These are phyloP conservation scores for Porites cylindrica DNA, from an alignment of 92 coral and sea anemone genomes.

Conservation along the genomic window DNA sequence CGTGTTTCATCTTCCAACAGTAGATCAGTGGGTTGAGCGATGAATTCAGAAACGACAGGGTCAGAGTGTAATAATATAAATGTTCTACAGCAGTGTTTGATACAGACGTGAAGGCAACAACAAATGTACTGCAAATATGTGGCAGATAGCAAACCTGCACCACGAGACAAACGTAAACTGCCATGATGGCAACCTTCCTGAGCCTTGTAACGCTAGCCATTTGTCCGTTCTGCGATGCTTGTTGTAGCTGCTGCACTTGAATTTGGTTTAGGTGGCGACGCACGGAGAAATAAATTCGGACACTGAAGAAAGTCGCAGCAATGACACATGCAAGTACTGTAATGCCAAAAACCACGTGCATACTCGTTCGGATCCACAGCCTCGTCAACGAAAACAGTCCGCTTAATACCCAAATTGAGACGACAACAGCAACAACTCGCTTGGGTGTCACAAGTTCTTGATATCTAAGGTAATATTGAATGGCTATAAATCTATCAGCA, in stretches of 20 bases:
- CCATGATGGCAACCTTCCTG: background rate
- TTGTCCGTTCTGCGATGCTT: background rate
- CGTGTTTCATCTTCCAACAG: background rate
- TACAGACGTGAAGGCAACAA: background rate
- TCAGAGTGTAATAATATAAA: background rate
- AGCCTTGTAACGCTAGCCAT: background rate
- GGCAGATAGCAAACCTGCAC: background rate
- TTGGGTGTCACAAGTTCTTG: slow-evolving; percentile 4
- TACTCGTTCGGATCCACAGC: background rate
- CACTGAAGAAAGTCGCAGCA: background rate
- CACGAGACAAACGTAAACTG: background rate
- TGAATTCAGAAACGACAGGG: background rate
- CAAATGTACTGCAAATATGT: background rate
- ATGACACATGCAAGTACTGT: background rate
- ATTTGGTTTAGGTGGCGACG: background rate
- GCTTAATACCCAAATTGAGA: background rate
- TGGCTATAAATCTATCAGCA: background rate
- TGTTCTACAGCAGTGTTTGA: background rate
- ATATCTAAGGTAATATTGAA: background rate
- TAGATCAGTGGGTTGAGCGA: background rate
- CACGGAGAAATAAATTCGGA: background rate
- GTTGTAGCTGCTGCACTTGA: background rate
- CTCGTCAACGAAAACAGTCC: background rate
- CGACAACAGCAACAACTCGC: background rate
- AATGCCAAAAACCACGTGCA: background rate